phyloP scores from a whole-genome alignment of 1,140 invertebrate genomes.

The Tyrophagus putrescentiae region DNA sequence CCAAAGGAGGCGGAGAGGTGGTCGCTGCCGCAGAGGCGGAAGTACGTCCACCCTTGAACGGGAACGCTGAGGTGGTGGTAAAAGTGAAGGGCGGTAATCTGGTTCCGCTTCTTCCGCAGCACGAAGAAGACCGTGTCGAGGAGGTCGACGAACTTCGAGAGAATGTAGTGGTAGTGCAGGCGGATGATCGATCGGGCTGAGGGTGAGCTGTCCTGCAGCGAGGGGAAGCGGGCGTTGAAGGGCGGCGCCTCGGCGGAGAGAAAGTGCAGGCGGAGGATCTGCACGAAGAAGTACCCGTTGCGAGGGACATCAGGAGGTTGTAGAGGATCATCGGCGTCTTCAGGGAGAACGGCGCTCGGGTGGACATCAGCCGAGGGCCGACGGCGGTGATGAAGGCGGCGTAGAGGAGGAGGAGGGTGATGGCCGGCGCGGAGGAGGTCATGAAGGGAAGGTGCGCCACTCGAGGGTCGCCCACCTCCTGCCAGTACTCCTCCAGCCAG shows the following conservation, averaged over 20 bases:
- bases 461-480: constrained; percentile 7
- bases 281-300: constrained; percentile 9
- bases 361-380: constrained; percentile 48
- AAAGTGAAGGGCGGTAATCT: constrained; percentile 68
- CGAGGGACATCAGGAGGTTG: constrained; percentile 56
- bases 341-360: constrained; percentile 57
- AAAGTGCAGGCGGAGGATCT: neutral
- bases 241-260: neutral
- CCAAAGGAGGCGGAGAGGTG: constrained; percentile 44
- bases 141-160: constrained; percentile 25
- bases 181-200: constrained; percentile 49
- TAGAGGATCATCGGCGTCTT: constrained; percentile 63
- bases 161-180: constrained; percentile 22
- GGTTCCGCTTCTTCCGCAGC: constrained; percentile 63
- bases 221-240: neutral
- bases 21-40: constrained; percentile 17
- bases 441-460: neutral
- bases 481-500: constrained; percentile 5
- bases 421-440: constrained; percentile 6
- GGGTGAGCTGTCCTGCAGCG: constrained; percentile 46
- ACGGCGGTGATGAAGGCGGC: neutral
- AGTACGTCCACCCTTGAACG: constrained; percentile 32
- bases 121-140: constrained; percentile 54
- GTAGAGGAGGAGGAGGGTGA: constrained; percentile 18
- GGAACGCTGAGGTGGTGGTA: constrained; percentile 67